Evolutionary conservation across 2,797 vertebrate genomes (phyloP).

Genomic region (Ctenosaura bakeri): DNA sequence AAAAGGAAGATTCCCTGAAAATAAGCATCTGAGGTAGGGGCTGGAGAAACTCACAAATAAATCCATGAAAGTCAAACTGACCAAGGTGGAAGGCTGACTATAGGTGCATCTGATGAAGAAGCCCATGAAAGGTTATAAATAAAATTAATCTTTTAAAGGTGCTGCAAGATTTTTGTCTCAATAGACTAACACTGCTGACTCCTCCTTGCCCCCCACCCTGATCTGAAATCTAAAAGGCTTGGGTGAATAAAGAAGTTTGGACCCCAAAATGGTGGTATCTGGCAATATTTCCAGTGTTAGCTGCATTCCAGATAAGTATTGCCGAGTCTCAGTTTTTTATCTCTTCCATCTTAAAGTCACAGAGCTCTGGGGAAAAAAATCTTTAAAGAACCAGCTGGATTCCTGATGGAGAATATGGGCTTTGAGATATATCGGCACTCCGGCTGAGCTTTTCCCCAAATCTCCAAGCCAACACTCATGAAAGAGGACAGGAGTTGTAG

Average conservation of each 20-base stretch:
- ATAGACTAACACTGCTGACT: not conserved
- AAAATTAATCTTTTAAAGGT: not conserved
- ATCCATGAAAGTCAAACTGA: no score
- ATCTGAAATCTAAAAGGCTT: not conserved
- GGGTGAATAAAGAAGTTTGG: not conserved
- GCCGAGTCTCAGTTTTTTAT: not conserved
- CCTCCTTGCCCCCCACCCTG: no score
- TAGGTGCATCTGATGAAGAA: not conserved
- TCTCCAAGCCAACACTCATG: no score
- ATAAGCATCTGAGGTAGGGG: no score
- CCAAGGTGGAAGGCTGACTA: no score
- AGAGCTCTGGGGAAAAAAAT: not conserved
- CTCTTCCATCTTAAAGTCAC: not conserved
- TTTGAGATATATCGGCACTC: no score
- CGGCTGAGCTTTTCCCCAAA: no score
- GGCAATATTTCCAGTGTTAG: not conserved
- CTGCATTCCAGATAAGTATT: not conserved
- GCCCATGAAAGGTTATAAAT: not conserved
- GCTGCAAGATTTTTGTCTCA: not conserved
- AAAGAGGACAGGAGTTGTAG: no score
- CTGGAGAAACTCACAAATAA: no score
- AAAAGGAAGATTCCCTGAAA: no score
- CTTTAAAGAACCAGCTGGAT: not conserved
- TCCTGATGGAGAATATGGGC: no score
- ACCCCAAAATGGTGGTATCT: not conserved